Base-by-base conservation (phyloP, 1,140 invertebrate species). In the Aporrectodea caliginosa region DNA sequence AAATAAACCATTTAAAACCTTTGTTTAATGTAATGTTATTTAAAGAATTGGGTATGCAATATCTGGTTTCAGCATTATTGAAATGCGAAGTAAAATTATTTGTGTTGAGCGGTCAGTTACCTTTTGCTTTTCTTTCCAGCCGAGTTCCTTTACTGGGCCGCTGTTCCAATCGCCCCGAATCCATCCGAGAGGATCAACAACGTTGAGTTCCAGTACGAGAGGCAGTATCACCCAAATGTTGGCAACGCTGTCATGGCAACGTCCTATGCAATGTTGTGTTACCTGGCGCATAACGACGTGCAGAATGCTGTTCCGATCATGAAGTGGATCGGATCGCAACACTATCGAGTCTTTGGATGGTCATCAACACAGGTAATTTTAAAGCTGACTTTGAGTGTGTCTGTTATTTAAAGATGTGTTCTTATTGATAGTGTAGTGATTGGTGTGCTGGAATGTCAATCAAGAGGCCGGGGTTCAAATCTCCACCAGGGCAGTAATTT, bases 171-270 rank as follows among this genome's bases (percentile, higher is more conserved):
- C 6, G 83, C 83, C 69, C 80, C 84, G 14, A 87, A 87, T 80
- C 70, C 72, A 1, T 34, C 72, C 0, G 81, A 83, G 16, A 85
- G 84, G 35, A 83, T 84, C 32, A 85, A 85, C 82, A 85, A 93
- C 93, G 32, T 94, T 93, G 94, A 93, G 0, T 97, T 96, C 90
- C 88, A 93, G 0, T 85, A 96, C n/a, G 95, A 96, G 0, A 91
- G 96, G 0, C 87, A 96, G 77, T 84, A 85, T 35, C 81, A 84
- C 93, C 94, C 0, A 82, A 96, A 94, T 86, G 96, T 98, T 88
- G 92, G 94, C 0, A 92, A 93, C 83, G 97, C 98, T 86, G 94
- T 98, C 34, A 95, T 96, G 85, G 92, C 95, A 0, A 98, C 96
- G 0, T 93, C 95, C 0, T 98, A 97, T 85, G 96, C 93, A 1